Evolutionary conservation across 2,797 vertebrate species (phyloP), one percentile per base, ranked within the genome.

Genomic region (Clamator glandarius): DNA sequence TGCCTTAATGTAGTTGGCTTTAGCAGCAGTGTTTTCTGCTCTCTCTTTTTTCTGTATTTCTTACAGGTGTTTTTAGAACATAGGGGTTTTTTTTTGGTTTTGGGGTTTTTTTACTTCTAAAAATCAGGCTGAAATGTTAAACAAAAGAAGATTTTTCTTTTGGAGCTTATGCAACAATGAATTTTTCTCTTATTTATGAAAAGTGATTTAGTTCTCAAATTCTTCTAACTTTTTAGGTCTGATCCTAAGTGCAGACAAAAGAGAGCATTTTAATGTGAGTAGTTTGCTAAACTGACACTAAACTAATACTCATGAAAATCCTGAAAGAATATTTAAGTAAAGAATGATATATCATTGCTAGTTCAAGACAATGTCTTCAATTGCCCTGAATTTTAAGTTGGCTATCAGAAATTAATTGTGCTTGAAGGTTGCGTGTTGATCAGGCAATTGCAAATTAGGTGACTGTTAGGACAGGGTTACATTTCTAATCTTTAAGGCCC

Each of bases 401-500:
- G 7, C 9, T 76, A 25, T 63, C 78, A 36, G 39, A 87, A 92
- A 80, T 70, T 73, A 58, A 41, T 66, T 69, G 20, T 29, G 9
- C 28, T 84, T 72, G 26, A 76, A 11, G 29, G 17, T 10, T 84
- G 42, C 81, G 14, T 48, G 24, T 29, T 69, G 59, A 64, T 69
- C 19, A 79, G 39, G 39, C 28, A 89, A 54, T 33, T 89, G 42
- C 21, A 89, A 73, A 89, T 29, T 25, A 75, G 24, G 8, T 23
- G 80, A 36, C 19, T 0, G 1, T 26, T 67, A 77, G 21, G 21
- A 57, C 89, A 63, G 9, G 19, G 18, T 29, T 29, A 44, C 12
- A 51, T 11, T 21, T 92, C 66, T 75, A 54, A 73, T 75, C 55
- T 93, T 66, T 84, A 46, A 89, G 29, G 9, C n/a, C 36, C 61